Evolutionary conservation across 2,888 invertebrate species (phyloP).

Genomic region (Erannis defoliaria): DNA sequence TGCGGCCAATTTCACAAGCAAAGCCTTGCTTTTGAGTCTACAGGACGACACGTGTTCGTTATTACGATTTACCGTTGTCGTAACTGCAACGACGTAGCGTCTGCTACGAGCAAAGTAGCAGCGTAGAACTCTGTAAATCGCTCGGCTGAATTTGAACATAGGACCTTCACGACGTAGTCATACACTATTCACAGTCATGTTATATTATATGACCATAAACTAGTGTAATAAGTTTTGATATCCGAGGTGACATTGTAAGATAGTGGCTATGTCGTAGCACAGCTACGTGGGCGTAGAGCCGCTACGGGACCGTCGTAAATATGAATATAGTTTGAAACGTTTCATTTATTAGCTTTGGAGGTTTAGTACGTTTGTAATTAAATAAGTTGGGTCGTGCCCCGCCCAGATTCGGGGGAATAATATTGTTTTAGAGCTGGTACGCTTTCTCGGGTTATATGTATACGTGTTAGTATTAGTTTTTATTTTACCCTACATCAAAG

Average conservation of each 20-base stretch:
- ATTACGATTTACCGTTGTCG: conserved; percentile 42
- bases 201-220: conserved; percentile 36
- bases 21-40: conserved; percentile 34
- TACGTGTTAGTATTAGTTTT: neutral
- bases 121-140: conserved; percentile 21
- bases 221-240: conserved; percentile 41
- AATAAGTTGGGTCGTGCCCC: conserved; percentile 28
- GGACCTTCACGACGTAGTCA: conserved; percentile 5
- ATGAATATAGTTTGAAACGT: conserved; percentile 30
- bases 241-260: conserved; percentile 43
- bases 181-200: conserved; percentile 13
- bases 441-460: neutral
- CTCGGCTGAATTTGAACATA: conserved; percentile 20
- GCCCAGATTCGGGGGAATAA: conserved; percentile 8
- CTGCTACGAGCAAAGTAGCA: conserved; percentile 18
- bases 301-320: conserved; percentile 36
- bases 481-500: neutral
- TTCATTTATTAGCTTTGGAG: conserved; percentile 34
- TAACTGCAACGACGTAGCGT: conserved; percentile 17
- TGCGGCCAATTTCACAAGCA: conserved; percentile 34
- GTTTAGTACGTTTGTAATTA: conserved; percentile 32
- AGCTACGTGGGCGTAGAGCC: conserved; percentile 33
- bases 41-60: conserved; percentile 42
- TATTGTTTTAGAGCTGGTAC: conserved; percentile 20
- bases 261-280: conserved; percentile 32